These are phyloP conservation scores for Scaptomyza montana DNA, from an alignment of 1,140 invertebrate genomes.

Conservation along the genomic window DNA sequence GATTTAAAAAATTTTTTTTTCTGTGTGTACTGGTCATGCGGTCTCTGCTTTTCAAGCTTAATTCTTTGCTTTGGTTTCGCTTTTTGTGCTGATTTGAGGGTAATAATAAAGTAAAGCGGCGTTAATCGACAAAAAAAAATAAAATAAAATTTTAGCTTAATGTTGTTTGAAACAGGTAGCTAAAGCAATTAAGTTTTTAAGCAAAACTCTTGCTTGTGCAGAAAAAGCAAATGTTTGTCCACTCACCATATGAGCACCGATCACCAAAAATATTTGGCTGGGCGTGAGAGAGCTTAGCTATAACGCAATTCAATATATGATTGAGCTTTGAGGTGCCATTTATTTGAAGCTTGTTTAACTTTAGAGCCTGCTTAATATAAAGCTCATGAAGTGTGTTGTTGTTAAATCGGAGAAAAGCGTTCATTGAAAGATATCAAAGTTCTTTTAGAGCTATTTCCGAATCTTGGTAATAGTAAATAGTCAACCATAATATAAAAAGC, in stretches of 20 bases:
- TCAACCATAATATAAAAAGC: too few species aligned
- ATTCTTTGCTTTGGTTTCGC: conserved; percentile 36
- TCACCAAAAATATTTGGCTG: not conserved
- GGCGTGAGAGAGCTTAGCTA: conserved; percentile 4
- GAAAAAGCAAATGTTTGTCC: conserved; percentile 26
- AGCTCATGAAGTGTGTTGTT: too few species aligned
- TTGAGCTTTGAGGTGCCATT: conserved; percentile 15
- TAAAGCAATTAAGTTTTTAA: conserved; percentile 10
- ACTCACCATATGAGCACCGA: conserved; percentile 23
- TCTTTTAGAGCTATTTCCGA: too few species aligned
- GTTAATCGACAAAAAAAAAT: conserved; percentile 13
- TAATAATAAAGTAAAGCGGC: conserved; percentile 44
- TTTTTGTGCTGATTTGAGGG: conserved; percentile 13
- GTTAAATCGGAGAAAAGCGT: too few species aligned
- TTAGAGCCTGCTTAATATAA: too few species aligned
- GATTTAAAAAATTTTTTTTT: too few species aligned
- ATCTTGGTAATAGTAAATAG: too few species aligned
- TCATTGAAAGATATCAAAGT: too few species aligned
- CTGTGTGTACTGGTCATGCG: conserved; percentile 37
- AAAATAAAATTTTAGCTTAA: conserved; percentile 7
- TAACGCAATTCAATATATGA: conserved; percentile 14
- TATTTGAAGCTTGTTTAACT: conserved; percentile 12
- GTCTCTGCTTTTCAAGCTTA: conserved; percentile 30
- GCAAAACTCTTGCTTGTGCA: conserved; percentile 24
- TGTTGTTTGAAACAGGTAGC: conserved; percentile 41